Evolutionary conservation across 1,140 invertebrate species (phyloP).

Genomic region (Drosophila neocordata): DNA sequence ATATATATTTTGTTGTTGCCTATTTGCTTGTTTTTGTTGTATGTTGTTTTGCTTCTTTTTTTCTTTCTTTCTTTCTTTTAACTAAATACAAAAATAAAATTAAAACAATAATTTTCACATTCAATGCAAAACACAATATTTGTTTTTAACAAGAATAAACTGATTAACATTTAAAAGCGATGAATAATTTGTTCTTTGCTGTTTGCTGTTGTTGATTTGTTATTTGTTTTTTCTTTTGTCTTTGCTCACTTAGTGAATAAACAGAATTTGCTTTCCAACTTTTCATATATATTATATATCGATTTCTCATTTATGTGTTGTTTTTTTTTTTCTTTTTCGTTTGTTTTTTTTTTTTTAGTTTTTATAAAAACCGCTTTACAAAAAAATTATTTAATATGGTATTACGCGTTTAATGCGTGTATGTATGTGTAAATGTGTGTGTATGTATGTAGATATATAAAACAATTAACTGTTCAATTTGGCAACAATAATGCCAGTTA

Average conservation of each 20-base stretch:
- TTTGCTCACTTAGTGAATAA: constrained; percentile 79
- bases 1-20: constrained; percentile 48
- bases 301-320: constrained; percentile 44
- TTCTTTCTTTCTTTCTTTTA: constrained; percentile 34
- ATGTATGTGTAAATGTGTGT: constrained; percentile 25
- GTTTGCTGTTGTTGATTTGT: constrained; percentile 32
- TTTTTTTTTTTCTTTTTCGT: constrained; percentile 44
- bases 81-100: constrained; percentile 43
- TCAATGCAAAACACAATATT: constrained; percentile 66
- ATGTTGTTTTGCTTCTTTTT: constrained; percentile 25
- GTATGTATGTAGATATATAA: constrained; percentile 42
- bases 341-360: constrained; percentile 44
- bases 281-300: constrained; percentile 38
- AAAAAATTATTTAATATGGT: constrained; percentile 52
- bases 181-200: constrained; percentile 50
- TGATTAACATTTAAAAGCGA: constrained; percentile 75
- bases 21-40: constrained; percentile 27
- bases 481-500: constrained; percentile 87
- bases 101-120: constrained; percentile 44
- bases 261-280: constrained; percentile 31
- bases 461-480: constrained; percentile 83
- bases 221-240: constrained; percentile 52
- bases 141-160: constrained; percentile 61
- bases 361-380: constrained; percentile 73
- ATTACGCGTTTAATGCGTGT: constrained; percentile 23